Conservation (phyloP, 2,888 invertebrate genomes). For the Toxonevra muliebris region DNA sequence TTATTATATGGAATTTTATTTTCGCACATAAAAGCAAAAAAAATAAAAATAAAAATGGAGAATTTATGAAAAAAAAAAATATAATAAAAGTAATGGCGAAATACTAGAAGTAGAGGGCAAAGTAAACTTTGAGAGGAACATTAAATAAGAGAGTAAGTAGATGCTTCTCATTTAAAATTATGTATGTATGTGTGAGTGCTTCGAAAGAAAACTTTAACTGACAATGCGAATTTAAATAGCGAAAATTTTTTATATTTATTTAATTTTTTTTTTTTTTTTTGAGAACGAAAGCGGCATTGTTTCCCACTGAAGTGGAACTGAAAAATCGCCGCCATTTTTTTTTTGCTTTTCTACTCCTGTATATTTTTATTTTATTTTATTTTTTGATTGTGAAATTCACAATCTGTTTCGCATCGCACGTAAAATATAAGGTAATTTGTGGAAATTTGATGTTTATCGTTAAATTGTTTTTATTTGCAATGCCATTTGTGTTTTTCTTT, state of each 20-base stretch:
- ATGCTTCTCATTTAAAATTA: no score
- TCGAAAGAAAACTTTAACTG: no score
- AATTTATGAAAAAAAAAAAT: no score
- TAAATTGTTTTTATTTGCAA: slow-evolving; percentile 61
- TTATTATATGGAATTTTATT: slow-evolving; percentile 8
- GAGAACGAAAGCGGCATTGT: background rate
- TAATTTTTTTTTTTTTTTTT: background rate
- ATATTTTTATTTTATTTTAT: slow-evolving; percentile 14
- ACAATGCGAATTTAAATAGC: no score
- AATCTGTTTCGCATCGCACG: slow-evolving; percentile 61
- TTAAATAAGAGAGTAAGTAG: no score
- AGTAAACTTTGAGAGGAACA: no score
- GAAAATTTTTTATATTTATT: slow-evolving; percentile 4
- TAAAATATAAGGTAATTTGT: slow-evolving; percentile 65
- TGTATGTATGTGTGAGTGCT: no score
- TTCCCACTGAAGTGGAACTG: background rate
- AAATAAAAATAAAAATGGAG: no score
- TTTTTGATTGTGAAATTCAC: slow-evolving; percentile 25
- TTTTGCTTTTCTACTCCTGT: slow-evolving; percentile 12
- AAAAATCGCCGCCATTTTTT: background rate
- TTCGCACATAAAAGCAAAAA: background rate
- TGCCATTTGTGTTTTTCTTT: background rate
- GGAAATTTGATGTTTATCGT: slow-evolving; percentile 65
- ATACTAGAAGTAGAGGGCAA: no score
- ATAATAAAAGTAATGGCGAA: no score